These are phyloP conservation scores for Notarius lentiginosus DNA, from an alignment of 2,113 vertebrate genomes.

Conservation along the genomic window DNA sequence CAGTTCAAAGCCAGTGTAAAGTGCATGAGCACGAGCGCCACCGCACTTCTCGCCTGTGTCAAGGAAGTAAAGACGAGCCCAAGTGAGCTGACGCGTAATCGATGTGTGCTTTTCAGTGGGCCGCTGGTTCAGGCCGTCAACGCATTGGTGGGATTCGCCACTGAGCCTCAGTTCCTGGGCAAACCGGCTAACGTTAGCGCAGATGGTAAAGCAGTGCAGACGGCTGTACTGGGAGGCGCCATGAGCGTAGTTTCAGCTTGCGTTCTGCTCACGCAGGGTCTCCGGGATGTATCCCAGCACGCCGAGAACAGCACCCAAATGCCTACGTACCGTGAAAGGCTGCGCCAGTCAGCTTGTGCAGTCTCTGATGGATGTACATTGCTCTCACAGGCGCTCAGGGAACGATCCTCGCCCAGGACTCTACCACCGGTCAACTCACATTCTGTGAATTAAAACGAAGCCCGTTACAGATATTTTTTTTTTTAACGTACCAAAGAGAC, in stretches of 20 bases:
- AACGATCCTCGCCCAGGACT: conserved; percentile 94
- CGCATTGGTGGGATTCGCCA: conserved; percentile 94
- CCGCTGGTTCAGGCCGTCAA: conserved; percentile 90
- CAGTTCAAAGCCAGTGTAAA: conserved; percentile 96
- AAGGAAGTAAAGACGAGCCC: conserved; percentile 92
- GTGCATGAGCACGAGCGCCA: conserved; percentile 94
- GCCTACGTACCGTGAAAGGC: conserved; percentile 91
- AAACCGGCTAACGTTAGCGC: conserved; percentile 84
- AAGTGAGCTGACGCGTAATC: conserved; percentile 86
- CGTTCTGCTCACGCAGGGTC: conserved; percentile 97
- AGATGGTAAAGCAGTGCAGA: conserved; percentile 95
- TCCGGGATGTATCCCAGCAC: conserved; percentile 95
- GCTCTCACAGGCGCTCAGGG: conserved; percentile 97
- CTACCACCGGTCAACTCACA: conserved; percentile 96
- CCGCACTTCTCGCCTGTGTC: conserved; percentile 92
- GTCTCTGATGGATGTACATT: conserved; percentile 96
- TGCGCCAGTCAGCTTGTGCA: conserved; percentile 91
- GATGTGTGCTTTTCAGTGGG: conserved; percentile 91
- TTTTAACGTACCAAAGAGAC: conserved; percentile 85
- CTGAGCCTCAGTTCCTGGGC: conserved; percentile 95
- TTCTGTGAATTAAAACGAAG: conserved; percentile 89
- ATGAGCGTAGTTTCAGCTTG: conserved; percentile 99
- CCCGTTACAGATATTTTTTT: conserved; percentile 48
- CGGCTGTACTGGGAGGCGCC: conserved; percentile 93
- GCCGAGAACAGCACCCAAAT: conserved; percentile 91